Evolutionary conservation across 2,113 vertebrate species (phyloP).

Genomic region (Oryzias javanicus): DNA sequence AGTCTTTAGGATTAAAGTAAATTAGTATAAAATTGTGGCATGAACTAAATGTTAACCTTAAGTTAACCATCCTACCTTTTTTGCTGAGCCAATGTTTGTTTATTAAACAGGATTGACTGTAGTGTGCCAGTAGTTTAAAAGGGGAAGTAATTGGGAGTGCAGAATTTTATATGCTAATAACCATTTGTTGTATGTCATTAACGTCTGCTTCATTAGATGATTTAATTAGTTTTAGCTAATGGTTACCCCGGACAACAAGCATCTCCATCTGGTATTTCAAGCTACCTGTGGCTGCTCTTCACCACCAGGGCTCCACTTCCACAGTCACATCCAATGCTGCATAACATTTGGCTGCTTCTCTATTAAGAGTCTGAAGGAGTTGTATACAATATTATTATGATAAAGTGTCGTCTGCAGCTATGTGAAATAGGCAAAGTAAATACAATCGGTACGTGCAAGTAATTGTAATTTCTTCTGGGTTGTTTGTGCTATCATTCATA

Average conservation of each 20-base stretch:
- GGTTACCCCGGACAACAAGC: slow-evolving; percentile 33
- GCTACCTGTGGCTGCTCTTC: slow-evolving; percentile 18
- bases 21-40: neutral
- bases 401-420: slow-evolving; percentile 11
- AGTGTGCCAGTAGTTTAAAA: slow-evolving; percentile 7
- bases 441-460: slow-evolving; percentile 8
- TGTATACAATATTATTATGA: slow-evolving; percentile 3
- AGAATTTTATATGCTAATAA: slow-evolving; percentile 34
- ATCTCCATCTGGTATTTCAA: slow-evolving; percentile 35
- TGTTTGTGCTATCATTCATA: slow-evolving; percentile 2
- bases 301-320: neutral
- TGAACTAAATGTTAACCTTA: slow-evolving; percentile 2
- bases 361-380: neutral
- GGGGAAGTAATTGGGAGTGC: slow-evolving; percentile 28
- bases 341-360: too few species aligned
- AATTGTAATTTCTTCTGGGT: slow-evolving; percentile 15
- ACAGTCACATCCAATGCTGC: neutral
- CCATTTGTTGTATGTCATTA: slow-evolving; percentile 40
- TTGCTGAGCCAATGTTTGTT: slow-evolving; percentile 1
- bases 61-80: neutral
- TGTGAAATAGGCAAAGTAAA: slow-evolving; percentile 10
- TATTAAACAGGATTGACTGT: neutral
- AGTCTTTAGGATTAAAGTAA: neutral
- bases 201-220: slow-evolving; percentile 28
- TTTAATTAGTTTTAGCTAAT: slow-evolving; percentile 35